Evolutionary conservation across 2,113 vertebrate species (phyloP).

Genomic region (Gorsachius goisagi): DNA sequence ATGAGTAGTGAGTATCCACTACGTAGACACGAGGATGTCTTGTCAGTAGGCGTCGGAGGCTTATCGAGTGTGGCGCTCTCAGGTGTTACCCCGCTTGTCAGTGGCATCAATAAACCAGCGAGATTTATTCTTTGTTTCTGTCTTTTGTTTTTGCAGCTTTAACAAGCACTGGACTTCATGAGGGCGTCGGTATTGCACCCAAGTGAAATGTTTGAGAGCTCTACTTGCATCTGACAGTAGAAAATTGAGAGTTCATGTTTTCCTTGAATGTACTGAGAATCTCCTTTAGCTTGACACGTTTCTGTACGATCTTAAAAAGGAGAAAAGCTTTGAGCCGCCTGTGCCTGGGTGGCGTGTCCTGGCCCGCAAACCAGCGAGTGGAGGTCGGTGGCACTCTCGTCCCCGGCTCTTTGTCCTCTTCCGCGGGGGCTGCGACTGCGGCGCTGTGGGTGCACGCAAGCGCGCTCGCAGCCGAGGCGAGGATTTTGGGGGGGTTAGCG

Average conservation of each 20-base stretch:
- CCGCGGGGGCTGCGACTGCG: accelerated
- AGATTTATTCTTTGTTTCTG: neutral
- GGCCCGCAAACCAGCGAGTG: too few species aligned
- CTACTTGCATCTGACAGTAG: neutral
- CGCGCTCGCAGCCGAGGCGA: too few species aligned
- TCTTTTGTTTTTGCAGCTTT: neutral
- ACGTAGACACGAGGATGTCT: accelerated
- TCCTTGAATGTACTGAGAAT: neutral
- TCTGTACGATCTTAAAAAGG: neutral
- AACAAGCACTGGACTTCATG: neutral
- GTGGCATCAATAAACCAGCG: neutral
- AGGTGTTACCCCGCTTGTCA: neutral
- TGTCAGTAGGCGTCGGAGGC: neutral
- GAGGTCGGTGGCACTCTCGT: neutral
- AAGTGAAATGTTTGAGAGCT: neutral
- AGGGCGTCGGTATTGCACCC: neutral
- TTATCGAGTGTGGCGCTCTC: neutral
- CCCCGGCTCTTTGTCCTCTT: neutral
- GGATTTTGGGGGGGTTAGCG: neutral
- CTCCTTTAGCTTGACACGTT: neutral
- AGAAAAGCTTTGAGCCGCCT: neutral
- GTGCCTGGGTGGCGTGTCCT: neutral
- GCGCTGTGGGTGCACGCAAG: accelerated
- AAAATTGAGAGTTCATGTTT: neutral
- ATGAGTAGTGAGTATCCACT: neutral